phyloP scores from a whole-genome alignment of 2,888 invertebrate genomes.

The Diarsia rubi region DNA sequence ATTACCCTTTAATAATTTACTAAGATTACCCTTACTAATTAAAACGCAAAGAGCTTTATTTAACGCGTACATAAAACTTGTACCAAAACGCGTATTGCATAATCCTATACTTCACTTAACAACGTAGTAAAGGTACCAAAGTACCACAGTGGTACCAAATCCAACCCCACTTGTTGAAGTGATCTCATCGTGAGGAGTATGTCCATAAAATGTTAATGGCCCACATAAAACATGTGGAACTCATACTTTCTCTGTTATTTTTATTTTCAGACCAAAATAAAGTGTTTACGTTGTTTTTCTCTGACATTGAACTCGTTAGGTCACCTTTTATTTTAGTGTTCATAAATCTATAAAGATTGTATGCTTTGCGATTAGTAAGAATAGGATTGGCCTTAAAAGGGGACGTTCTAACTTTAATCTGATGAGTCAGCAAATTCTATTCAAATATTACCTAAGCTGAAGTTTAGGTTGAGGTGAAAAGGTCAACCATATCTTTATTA shows the following conservation, averaged over 20 bases:
- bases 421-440: constrained; percentile 20
- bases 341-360: constrained; percentile 26
- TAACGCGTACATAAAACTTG: constrained; percentile 27
- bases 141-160: constrained; percentile 22
- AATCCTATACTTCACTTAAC: constrained; percentile 47
- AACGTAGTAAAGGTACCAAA: constrained; percentile 32
- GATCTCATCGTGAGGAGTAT: constrained; percentile 62
- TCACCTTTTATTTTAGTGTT: constrained; percentile 35
- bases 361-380: constrained; percentile 1
- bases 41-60: constrained; percentile 25
- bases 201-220: constrained; percentile 63
- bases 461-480: not conserved
- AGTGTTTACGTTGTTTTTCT: constrained; percentile 26
- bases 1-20: not conserved
- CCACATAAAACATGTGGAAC: constrained; percentile 62
- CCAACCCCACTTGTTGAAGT: constrained; percentile 55
- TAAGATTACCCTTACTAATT: constrained; percentile 26
- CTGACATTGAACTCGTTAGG: constrained; percentile 57
- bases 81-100: constrained; percentile 15
- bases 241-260: constrained; percentile 58
- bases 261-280: constrained; percentile 45
- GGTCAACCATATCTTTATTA: not conserved
- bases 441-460: constrained; percentile 5
- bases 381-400: constrained; percentile 25
- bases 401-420: constrained; percentile 19